phyloP scores from a whole-genome alignment of 2,888 invertebrate species.

The Saturnia pavonia region DNA sequence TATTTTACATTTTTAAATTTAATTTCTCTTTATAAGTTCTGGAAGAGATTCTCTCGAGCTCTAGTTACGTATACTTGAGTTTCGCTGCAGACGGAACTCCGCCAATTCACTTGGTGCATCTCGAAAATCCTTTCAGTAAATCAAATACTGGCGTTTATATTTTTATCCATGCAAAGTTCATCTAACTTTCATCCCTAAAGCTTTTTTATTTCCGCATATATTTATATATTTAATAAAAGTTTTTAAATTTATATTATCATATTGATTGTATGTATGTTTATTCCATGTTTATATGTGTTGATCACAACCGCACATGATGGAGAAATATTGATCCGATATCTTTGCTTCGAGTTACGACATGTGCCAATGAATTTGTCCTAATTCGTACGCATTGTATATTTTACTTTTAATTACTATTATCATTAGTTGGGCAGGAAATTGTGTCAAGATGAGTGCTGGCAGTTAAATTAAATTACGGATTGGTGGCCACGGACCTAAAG shows the following conservation, averaged over 20 bases:
- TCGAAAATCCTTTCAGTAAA: conserved; percentile 4
- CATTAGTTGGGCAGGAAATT: no score
- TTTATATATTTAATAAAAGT: neutral
- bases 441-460: no score
- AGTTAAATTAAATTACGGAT: no score
- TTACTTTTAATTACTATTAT: no score
- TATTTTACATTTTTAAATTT: neutral
- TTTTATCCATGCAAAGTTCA: neutral
- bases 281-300: no score
- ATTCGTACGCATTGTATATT: no score
- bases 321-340: no score
- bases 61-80: neutral
- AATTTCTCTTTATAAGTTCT: neutral
- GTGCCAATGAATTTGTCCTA: no score
- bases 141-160: neutral
- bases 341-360: no score
- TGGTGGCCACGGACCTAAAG: no score
- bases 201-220: neutral
- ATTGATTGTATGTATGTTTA: no score
- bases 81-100: conserved; percentile 3
- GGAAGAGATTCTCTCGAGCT: neutral
- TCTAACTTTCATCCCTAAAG: neutral
- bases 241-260: neutral
- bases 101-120: neutral
- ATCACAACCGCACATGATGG: no score